phyloP scores from a whole-genome alignment of 2,113 vertebrate species.

The Amphiprion ocellaris region DNA sequence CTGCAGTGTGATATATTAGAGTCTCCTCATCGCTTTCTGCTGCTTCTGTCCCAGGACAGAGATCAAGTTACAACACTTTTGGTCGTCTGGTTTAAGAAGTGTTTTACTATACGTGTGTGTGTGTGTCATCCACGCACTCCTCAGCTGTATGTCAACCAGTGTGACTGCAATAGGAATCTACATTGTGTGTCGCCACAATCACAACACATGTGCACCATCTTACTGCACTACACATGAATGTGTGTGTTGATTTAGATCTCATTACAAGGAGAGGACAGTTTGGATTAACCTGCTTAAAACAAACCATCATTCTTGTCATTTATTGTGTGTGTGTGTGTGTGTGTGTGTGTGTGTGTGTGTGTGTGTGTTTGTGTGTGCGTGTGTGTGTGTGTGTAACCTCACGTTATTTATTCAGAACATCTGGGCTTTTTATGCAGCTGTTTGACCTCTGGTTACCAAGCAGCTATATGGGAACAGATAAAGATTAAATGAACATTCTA shows the following conservation, averaged over 20 bases:
- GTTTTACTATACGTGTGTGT: conserved; percentile 28
- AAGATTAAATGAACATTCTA: conserved; percentile 6
- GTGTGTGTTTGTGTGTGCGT: too few species aligned
- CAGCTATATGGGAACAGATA: background rate
- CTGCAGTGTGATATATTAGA: conserved; percentile 5
- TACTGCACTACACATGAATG: background rate
- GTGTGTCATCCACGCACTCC: conserved; percentile 25
- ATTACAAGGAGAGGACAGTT: conserved; percentile 11
- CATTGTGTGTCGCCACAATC: conserved; percentile 21
- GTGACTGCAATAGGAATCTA: conserved; percentile 10
- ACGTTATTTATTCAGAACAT: conserved; percentile 31
- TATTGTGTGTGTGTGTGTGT: background rate
- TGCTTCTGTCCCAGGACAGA: conserved; percentile 16
- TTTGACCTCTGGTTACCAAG: conserved; percentile 21
- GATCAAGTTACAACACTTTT: conserved; percentile 37
- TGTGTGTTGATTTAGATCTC: conserved; percentile 11
- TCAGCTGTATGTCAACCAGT: conserved; percentile 25
- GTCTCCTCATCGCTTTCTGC: background rate
- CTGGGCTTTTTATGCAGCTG: background rate
- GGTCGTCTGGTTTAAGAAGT: conserved; percentile 46
- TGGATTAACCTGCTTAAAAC: conserved; percentile 10
- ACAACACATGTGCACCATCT: conserved; percentile 2
- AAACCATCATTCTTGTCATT: background rate
- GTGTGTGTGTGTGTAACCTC: conserved; percentile 3
- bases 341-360: background rate